These are phyloP conservation scores for Ataeniobius toweri DNA, from an alignment of 2,797 vertebrate genomes.

Conservation along the genomic window DNA sequence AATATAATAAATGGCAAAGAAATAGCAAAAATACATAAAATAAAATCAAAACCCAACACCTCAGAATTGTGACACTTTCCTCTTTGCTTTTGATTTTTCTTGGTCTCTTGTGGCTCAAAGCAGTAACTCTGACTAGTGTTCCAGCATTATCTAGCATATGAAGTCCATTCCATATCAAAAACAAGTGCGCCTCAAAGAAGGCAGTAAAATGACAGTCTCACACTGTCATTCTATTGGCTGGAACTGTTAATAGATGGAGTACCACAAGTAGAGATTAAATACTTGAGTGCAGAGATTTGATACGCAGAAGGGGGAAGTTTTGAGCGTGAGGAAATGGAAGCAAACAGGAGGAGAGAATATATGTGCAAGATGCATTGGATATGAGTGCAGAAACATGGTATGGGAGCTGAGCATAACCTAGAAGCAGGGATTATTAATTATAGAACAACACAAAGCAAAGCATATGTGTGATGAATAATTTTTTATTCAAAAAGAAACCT, in stretches of 20 bases:
- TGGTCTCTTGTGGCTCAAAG: neutral
- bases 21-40: no score
- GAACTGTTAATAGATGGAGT: neutral
- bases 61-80: neutral
- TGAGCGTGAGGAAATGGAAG: neutral
- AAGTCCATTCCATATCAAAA: neutral
- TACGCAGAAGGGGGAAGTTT: neutral
- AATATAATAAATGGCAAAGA: no score
- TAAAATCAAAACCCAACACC: no score
- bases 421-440: slow-evolving; percentile 4
- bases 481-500: neutral
- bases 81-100: neutral
- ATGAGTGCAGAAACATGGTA: neutral
- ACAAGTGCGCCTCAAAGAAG: neutral
- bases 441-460: slow-evolving; percentile 3
- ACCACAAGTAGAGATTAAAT: neutral
- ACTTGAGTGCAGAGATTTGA: neutral
- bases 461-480: slow-evolving; percentile 2
- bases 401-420: neutral
- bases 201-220: neutral
- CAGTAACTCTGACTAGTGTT: neutral
- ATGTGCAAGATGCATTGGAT: neutral
- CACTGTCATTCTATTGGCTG: neutral
- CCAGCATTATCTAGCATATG: neutral
- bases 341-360: neutral